These are phyloP conservation scores for Heterotis niloticus DNA, from an alignment of 2,113 vertebrate species.

Conservation along the genomic window DNA sequence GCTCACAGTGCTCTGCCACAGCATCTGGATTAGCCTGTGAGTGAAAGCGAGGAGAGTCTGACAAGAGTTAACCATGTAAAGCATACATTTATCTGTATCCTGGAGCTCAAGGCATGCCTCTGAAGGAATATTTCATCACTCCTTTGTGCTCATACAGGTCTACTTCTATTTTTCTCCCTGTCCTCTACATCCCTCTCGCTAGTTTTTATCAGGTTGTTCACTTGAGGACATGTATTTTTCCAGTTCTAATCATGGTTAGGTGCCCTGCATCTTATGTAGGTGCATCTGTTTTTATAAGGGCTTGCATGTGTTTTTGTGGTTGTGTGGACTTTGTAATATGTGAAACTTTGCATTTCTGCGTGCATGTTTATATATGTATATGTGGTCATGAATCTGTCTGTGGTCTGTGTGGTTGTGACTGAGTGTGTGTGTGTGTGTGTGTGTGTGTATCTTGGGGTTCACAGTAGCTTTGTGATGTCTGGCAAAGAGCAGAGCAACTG, in stretches of 20 bases:
- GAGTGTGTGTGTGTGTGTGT: slow-evolving; percentile 45
- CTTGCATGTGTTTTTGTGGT: slow-evolving; percentile 11
- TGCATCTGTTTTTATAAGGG: not conserved
- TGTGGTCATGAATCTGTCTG: slow-evolving; percentile 18
- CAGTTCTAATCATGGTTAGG: not conserved
- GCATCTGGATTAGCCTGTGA: too few species aligned
- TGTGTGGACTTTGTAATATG: not conserved
- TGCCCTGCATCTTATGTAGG: not conserved
- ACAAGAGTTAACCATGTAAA: too few species aligned
- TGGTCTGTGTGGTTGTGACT: slow-evolving; percentile 22
- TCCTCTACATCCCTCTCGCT: not conserved
- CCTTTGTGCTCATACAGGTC: not conserved
- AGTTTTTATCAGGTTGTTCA: not conserved
- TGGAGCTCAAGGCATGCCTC: too few species aligned
- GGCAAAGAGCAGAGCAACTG: slow-evolving; percentile 50
- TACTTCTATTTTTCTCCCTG: not conserved
- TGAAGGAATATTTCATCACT: too few species aligned
- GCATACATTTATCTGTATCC: too few species aligned
- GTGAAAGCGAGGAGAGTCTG: too few species aligned
- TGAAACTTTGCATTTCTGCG: not conserved
- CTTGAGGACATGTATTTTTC: too few species aligned
- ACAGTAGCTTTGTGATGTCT: slow-evolving; percentile 62
- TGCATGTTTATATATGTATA: not conserved
- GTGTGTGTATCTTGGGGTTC: slow-evolving; percentile 51
- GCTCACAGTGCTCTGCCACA: too few species aligned